Conservation (phyloP, 2,888 invertebrate genomes). For the Hermaeophaga mercurialis region DNA sequence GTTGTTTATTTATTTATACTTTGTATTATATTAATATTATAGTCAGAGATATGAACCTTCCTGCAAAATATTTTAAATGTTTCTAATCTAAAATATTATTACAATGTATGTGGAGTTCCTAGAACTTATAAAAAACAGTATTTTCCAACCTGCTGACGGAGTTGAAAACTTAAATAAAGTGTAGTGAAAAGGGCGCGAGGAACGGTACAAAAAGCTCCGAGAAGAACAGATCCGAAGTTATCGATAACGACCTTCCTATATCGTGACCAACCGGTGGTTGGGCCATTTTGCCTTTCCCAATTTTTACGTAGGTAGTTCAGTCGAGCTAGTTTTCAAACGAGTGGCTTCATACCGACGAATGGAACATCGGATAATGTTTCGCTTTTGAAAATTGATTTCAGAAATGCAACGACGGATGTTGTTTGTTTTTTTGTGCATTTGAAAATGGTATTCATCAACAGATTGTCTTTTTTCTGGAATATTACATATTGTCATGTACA, state of each 20-base stretch:
- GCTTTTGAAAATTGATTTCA: neutral
- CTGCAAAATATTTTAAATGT: no score
- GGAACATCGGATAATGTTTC: no score
- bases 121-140: conserved; percentile 1
- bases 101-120: no score
- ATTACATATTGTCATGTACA: no score
- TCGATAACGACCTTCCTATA: conserved; percentile 50
- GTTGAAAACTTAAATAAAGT: conserved; percentile 14
- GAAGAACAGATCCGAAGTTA: conserved; percentile 23
- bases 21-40: no score
- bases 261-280: conserved; percentile 52
- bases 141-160: conserved; percentile 17
- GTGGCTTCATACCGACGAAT: no score
- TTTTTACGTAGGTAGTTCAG: conserved; percentile 27
- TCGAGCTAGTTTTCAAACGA: neutral
- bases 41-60: no score
- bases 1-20: no score
- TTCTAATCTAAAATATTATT: no score
- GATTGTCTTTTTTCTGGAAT: no score
- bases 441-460: neutral
- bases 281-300: conserved; percentile 48
- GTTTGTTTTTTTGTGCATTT: neutral
- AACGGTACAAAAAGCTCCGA: conserved; percentile 1
- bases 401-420: neutral
- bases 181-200: conserved; percentile 2